phyloP scores from a whole-genome alignment of 2,797 vertebrate species.

The Channa striata region DNA sequence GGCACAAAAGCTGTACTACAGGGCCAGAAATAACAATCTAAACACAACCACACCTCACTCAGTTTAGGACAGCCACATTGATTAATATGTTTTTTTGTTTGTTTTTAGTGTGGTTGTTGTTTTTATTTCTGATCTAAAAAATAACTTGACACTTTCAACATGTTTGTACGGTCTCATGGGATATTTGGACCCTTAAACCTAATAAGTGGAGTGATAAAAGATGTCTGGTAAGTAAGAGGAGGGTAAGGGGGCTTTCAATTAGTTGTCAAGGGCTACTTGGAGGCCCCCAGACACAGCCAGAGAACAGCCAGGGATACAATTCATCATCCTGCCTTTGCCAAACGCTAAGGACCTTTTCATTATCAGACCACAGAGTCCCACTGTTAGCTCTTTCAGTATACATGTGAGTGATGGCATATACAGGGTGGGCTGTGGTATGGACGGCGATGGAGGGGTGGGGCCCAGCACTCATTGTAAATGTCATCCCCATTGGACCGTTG shows the following conservation, averaged over 20 bases:
- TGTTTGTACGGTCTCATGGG: conserved; percentile 42
- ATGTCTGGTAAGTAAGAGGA: conserved; percentile 42
- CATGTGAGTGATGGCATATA: conserved; percentile 83
- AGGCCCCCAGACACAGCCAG: conserved; percentile 87
- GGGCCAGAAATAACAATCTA: neutral
- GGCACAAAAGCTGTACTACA: neutral
- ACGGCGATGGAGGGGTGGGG: conserved; percentile 75
- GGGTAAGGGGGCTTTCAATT: conserved; percentile 70
- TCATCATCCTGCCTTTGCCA: conserved; percentile 91
- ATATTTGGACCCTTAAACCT: conserved; percentile 70
- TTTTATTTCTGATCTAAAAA: conserved; percentile 24
- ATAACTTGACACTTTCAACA: conserved; percentile 39
- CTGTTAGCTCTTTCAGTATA: conserved; percentile 89
- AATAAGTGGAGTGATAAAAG: conserved; percentile 71
- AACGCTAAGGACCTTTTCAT: conserved; percentile 90
- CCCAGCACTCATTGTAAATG: conserved; percentile 80
- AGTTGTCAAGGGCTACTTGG: conserved; percentile 72
- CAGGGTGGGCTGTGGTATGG: conserved; percentile 27
- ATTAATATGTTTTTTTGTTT: no score
- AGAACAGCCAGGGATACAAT: conserved; percentile 88
- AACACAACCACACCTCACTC: neutral
- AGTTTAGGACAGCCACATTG: neutral
- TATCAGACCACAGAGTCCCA: conserved; percentile 89
- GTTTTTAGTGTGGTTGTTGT: conserved; percentile 16
- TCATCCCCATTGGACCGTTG: conserved; percentile 87